Conservation (phyloP, 2,888 invertebrate genomes). For the Nasonia oneida region DNA sequence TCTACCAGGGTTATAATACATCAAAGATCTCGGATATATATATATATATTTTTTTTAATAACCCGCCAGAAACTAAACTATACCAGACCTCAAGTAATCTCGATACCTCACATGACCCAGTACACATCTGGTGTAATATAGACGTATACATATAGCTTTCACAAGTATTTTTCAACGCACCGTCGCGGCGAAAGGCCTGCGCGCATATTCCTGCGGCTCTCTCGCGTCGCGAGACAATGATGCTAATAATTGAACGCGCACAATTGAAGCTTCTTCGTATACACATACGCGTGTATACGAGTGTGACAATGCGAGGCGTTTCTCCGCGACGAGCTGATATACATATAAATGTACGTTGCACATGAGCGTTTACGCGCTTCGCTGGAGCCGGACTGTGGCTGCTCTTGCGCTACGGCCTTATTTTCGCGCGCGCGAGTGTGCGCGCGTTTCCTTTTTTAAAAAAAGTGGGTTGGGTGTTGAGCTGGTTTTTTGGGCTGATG, state of each 20-base stretch:
- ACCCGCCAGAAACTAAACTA: too few relatives aligned
- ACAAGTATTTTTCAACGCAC: constrained; percentile 6
- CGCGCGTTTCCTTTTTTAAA: background rate
- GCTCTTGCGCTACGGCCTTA: background rate
- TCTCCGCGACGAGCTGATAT: background rate
- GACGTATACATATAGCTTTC: background rate
- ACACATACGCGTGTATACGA: background rate
- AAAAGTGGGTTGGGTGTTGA: too few relatives aligned
- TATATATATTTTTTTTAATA: too few relatives aligned
- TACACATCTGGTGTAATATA: too few relatives aligned
- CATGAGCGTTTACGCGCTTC: background rate
- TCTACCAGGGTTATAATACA: too few relatives aligned
- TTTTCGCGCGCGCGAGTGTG: background rate
- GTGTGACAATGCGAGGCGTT: constrained; percentile 18
- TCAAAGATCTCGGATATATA: too few relatives aligned
- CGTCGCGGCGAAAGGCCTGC: constrained; percentile 38
- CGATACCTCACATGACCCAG: too few relatives aligned
- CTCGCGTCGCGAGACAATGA: constrained; percentile 11
- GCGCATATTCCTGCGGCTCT: background rate
- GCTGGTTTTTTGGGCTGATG: too few relatives aligned
- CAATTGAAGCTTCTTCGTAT: constrained; percentile 22
- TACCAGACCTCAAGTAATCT: too few relatives aligned
- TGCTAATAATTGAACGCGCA: constrained; percentile 41
- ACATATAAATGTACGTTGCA: too few relatives aligned
- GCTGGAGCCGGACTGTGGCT: background rate